Percentiles rank a stretch among this genome's conserved stretches.
phyloP scores from a whole-genome alignment of 2,888 invertebrate species.

The Agrotis ipsilon region DNA sequence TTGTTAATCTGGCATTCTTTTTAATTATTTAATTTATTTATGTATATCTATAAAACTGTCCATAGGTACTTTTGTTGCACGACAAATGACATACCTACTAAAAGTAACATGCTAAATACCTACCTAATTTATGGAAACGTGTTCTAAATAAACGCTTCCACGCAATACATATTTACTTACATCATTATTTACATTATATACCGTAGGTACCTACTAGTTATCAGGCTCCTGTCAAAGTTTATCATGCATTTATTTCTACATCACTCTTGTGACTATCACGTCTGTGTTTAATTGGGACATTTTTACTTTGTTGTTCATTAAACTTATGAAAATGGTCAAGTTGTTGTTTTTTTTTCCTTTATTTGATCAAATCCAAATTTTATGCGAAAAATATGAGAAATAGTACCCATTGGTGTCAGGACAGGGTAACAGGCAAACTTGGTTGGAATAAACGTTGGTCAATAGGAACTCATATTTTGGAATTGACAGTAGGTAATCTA shows the following conservation, averaged over 20 bases:
- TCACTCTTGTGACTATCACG: slow-evolving; percentile 20
- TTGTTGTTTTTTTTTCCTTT: not conserved
- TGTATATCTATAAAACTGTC: too few relatives aligned
- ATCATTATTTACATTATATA: slow-evolving; percentile 38
- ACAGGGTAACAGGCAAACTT: too few relatives aligned
- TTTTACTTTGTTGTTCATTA: slow-evolving; percentile 8
- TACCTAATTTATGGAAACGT: slow-evolving; percentile 7
- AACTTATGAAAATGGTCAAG: not conserved
- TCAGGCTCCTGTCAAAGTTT: slow-evolving; percentile 62
- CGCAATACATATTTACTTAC: slow-evolving; percentile 20
- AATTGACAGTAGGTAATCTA: too few relatives aligned
- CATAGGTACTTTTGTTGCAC: too few relatives aligned
- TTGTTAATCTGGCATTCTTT: too few relatives aligned
- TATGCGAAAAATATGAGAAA: too few relatives aligned
- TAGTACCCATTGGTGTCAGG: too few relatives aligned
- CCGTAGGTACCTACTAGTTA: slow-evolving; percentile 20
- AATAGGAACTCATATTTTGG: too few relatives aligned
- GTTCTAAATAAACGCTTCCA: slow-evolving; percentile 35
- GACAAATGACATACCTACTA: too few relatives aligned
- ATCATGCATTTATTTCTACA: slow-evolving; percentile 55
- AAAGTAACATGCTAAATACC: too few relatives aligned
- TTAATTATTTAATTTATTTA: too few relatives aligned
- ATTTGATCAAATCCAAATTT: not conserved
- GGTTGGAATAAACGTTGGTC: too few relatives aligned
- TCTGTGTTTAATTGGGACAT: slow-evolving; percentile 47